Conservation (phyloP, 2,888 invertebrate genomes). For the Drosophila limbata region DNA sequence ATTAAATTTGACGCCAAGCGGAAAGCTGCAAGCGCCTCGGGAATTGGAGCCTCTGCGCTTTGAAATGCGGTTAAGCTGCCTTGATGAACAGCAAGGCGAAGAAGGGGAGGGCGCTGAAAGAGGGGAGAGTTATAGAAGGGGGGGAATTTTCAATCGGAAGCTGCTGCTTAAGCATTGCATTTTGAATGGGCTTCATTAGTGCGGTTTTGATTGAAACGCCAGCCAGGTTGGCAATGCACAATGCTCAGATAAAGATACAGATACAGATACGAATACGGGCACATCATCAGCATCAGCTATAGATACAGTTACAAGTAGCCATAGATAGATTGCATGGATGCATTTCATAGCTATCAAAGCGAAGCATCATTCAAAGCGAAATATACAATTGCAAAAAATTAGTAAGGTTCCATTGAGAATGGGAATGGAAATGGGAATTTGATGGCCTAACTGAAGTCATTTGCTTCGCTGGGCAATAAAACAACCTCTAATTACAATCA, state of each 20-base stretch:
- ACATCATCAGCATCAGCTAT: constrained; percentile 49
- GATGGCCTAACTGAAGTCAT: constrained; percentile 49
- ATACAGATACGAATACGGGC: constrained; percentile 18
- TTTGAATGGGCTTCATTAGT: constrained; percentile 78
- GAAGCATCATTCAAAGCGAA: constrained; percentile 40
- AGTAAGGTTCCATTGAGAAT: constrained; percentile 54
- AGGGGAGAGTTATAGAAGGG: background rate
- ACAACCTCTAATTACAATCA: constrained; percentile 20
- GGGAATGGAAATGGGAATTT: constrained; percentile 35
- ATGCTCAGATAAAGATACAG: constrained; percentile 32
- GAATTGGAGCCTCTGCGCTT: constrained; percentile 55
- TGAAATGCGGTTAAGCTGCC: constrained; percentile 50
- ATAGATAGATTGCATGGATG: constrained; percentile 38
- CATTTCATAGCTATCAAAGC: constrained; percentile 51
- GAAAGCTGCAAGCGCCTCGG: constrained; percentile 66
- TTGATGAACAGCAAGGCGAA: constrained; percentile 16
- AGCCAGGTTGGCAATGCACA: constrained; percentile 44
- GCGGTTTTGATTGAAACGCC: constrained; percentile 74
- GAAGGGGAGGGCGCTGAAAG: background rate
- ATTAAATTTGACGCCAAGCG: constrained; percentile 75
- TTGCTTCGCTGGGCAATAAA: constrained; percentile 50
- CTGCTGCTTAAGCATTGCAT: constrained; percentile 71
- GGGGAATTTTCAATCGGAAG: constrained; percentile 50
- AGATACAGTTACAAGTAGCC: constrained; percentile 66
- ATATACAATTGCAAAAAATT: constrained; percentile 74